Evolutionary conservation across 1,140 invertebrate species (phyloP).

Genomic region (Danaus plexippus): DNA sequence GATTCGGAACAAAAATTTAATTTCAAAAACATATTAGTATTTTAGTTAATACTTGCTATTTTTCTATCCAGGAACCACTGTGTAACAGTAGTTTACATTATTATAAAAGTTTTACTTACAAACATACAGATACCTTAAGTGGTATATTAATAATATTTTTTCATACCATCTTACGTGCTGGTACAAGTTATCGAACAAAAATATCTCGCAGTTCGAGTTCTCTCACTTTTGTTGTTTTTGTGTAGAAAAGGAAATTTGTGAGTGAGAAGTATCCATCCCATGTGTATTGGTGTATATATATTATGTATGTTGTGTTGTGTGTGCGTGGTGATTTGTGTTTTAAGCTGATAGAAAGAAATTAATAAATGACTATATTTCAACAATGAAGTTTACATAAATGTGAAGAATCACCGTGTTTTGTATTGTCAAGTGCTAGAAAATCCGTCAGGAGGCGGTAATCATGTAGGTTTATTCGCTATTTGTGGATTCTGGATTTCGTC

Average conservation of each 20-base stretch:
- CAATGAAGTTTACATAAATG: slow-evolving; percentile 68
- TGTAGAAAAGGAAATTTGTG: slow-evolving; percentile 54
- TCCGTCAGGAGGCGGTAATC: slow-evolving; percentile 70
- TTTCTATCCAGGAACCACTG: too few species aligned
- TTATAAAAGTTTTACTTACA: too few species aligned
- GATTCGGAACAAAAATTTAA: too few species aligned
- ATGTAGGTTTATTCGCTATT: slow-evolving; percentile 70
- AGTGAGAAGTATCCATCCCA: slow-evolving; percentile 44
- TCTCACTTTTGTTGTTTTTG: slow-evolving; percentile 52
- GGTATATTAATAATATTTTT: too few species aligned
- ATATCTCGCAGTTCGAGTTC: slow-evolving; percentile 31
- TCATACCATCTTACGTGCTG: slow-evolving; percentile 3
- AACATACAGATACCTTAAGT: too few species aligned
- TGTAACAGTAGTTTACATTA: too few species aligned
- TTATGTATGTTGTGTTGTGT: slow-evolving; percentile 70
- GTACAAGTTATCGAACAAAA: slow-evolving; percentile 35
- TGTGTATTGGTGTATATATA: slow-evolving; percentile 61
- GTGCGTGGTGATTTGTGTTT: slow-evolving; percentile 72
- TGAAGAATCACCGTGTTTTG: slow-evolving; percentile 64
- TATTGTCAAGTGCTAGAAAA: slow-evolving; percentile 67
- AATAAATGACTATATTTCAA: slow-evolving; percentile 62
- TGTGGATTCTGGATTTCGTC: slow-evolving; percentile 71
- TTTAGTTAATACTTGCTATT: too few species aligned
- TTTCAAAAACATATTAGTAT: too few species aligned
- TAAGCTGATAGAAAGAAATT: slow-evolving; percentile 68